These are phyloP conservation scores for Taenioides sp. DNA, from an alignment of 2,797 vertebrate genomes.

Conservation along the genomic window DNA sequence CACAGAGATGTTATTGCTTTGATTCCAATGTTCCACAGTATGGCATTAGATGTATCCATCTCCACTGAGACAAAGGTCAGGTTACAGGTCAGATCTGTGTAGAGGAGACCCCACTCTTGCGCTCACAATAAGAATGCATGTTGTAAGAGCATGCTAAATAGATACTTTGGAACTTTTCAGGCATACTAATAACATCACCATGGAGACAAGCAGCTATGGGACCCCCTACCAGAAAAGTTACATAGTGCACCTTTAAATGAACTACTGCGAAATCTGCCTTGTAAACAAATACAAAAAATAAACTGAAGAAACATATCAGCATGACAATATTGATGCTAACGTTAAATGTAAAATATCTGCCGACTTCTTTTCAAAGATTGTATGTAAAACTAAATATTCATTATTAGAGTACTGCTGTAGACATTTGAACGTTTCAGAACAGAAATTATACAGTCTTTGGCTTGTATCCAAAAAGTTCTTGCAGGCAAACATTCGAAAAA, in stretches of 20 bases:
- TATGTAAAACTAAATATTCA: slow-evolving; percentile 42
- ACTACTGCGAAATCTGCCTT: slow-evolving; percentile 48
- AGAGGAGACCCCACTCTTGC: no score
- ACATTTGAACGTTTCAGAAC: slow-evolving; percentile 29
- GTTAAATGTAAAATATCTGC: slow-evolving; percentile 33
- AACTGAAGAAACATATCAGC: slow-evolving; percentile 41
- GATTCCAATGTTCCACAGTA: no score
- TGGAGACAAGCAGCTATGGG: no score
- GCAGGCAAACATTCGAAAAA: slow-evolving; percentile 64
- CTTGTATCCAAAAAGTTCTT: slow-evolving; percentile 58
- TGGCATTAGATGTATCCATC: no score
- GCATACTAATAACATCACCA: no score
- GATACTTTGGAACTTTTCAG: no score
- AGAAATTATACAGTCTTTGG: slow-evolving; percentile 61
- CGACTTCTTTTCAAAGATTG: slow-evolving; percentile 59
- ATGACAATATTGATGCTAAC: slow-evolving; percentile 50
- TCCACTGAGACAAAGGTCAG: no score
- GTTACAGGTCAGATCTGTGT: no score
- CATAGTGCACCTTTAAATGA: neutral
- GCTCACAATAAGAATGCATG: no score
- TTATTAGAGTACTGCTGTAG: slow-evolving; percentile 23
- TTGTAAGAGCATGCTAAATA: no score
- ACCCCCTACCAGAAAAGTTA: no score
- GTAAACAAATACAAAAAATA: slow-evolving; percentile 68
- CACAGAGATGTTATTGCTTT: no score